phyloP scores from a whole-genome alignment of 2,797 vertebrate genomes.

The Etheostoma perlongum region DNA sequence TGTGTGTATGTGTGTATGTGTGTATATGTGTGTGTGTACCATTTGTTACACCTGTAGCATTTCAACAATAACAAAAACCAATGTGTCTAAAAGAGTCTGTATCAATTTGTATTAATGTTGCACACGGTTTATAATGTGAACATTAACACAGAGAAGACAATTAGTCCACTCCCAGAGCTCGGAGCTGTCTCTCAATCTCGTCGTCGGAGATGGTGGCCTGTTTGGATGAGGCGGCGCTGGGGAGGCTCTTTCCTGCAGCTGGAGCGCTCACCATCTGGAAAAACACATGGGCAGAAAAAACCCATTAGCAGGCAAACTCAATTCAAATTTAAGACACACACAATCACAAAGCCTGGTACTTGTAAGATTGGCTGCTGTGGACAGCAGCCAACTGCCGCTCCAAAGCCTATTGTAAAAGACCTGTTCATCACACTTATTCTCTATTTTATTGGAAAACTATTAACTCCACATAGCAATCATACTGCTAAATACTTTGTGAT shows the following conservation, averaged over 20 bases:
- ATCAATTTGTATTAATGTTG: slow-evolving; percentile 53
- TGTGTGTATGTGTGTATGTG: slow-evolving; percentile 4
- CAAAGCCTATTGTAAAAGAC: neutral
- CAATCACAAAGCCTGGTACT: neutral
- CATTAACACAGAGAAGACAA: slow-evolving; percentile 28
- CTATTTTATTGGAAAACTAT: neutral
- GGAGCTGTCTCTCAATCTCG: slow-evolving; percentile 97
- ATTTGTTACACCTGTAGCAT: slow-evolving; percentile 38
- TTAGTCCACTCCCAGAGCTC: slow-evolving; percentile 96
- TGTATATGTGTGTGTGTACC: slow-evolving; percentile 6
- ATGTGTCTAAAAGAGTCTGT: slow-evolving; percentile 50
- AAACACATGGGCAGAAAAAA: slow-evolving; percentile 45
- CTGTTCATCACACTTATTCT: neutral
- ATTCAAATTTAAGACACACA: slow-evolving; percentile 29
- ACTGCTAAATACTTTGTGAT: neutral
- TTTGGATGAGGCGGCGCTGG: slow-evolving; percentile 89
- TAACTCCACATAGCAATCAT: neutral
- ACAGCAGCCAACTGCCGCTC: slow-evolving; percentile 2
- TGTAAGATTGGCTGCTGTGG: slow-evolving; percentile 7
- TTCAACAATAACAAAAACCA: slow-evolving; percentile 43
- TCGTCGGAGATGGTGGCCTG: slow-evolving; percentile 92
- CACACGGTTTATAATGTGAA: slow-evolving; percentile 33
- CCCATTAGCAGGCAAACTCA: slow-evolving; percentile 40
- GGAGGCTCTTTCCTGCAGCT: slow-evolving; percentile 89
- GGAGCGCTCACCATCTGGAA: slow-evolving; percentile 96